Evolutionary conservation across 2,797 vertebrate species (phyloP).

Genomic region (Potorous gilbertii): DNA sequence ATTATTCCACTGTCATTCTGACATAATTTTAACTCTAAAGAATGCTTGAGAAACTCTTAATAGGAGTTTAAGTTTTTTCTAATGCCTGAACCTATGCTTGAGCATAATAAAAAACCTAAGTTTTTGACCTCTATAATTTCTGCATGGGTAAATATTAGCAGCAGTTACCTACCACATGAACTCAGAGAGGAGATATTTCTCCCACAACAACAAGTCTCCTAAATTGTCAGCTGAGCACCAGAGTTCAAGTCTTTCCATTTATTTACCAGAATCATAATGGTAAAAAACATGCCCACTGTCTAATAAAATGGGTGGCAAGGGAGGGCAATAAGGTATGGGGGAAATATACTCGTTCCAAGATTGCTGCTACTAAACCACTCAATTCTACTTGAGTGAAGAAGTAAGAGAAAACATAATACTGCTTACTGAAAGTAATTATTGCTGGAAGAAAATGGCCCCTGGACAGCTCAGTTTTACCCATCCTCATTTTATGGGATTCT

Average conservation of each 20-base stretch:
- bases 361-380: constrained; percentile 25
- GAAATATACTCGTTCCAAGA: constrained; percentile 8
- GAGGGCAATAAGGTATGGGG: background rate
- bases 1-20: background rate
- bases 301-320: background rate
- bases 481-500: background rate
- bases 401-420: constrained; percentile 17
- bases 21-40: background rate
- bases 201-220: background rate
- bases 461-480: background rate
- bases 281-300: background rate
- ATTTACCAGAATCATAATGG: background rate
- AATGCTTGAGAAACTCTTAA: background rate
- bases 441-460: background rate
- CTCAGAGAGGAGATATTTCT: background rate
- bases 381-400: constrained; percentile 20
- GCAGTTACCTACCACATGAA: background rate
- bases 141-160: background rate
- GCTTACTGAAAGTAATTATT: background rate
- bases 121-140: background rate
- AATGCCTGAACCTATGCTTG: background rate
- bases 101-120: background rate
- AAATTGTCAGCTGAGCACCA: background rate
- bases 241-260: constrained; percentile 17
- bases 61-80: background rate